A percentile compares a stretch with the other conserved stretches of the same genome.
phyloP scores from a whole-genome alignment of 1,140 invertebrate genomes.

The Frieseomelitta varia region DNA sequence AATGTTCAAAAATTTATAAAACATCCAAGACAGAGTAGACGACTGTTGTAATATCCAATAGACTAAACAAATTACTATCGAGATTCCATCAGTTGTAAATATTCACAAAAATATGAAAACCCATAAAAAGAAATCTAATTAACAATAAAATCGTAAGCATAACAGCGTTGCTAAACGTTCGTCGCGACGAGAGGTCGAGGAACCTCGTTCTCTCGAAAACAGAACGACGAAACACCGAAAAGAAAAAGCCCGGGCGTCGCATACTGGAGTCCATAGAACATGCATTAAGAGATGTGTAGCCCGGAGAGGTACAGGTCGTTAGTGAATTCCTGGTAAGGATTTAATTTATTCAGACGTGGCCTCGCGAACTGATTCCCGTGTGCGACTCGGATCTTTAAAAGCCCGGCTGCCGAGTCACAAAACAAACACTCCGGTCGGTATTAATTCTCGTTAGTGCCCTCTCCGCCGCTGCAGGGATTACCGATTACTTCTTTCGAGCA shows the following conservation, averaged over 20 bases:
- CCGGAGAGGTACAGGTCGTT: slow-evolving; percentile 66
- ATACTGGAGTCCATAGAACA: slow-evolving; percentile 31
- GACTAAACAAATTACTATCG: too few relatives aligned
- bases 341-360: slow-evolving; percentile 74
- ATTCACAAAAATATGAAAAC: too few relatives aligned
- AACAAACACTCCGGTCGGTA: slow-evolving; percentile 61
- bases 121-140: too few relatives aligned
- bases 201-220: background rate
- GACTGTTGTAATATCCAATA: too few relatives aligned
- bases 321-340: slow-evolving; percentile 74
- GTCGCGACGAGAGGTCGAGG: background rate
- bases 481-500: slow-evolving; percentile 49
- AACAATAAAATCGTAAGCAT: too few relatives aligned
- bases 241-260: background rate
- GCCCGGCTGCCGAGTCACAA: slow-evolving; percentile 44
- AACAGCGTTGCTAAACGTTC: too few relatives aligned
- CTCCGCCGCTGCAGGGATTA: slow-evolving; percentile 48
- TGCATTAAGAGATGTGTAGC: slow-evolving; percentile 61
- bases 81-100: too few relatives aligned
- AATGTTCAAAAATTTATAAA: too few relatives aligned
- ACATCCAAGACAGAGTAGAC: too few relatives aligned
- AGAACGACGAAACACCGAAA: too few relatives aligned
- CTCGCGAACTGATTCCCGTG: slow-evolving; percentile 39
- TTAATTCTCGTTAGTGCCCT: slow-evolving; percentile 64
- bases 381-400: slow-evolving; percentile 59